Percentiles rank a stretch among this genome's conserved stretches.
phyloP scores from a whole-genome alignment of 2,113 vertebrate genomes.

The Bubo scandiacus region DNA sequence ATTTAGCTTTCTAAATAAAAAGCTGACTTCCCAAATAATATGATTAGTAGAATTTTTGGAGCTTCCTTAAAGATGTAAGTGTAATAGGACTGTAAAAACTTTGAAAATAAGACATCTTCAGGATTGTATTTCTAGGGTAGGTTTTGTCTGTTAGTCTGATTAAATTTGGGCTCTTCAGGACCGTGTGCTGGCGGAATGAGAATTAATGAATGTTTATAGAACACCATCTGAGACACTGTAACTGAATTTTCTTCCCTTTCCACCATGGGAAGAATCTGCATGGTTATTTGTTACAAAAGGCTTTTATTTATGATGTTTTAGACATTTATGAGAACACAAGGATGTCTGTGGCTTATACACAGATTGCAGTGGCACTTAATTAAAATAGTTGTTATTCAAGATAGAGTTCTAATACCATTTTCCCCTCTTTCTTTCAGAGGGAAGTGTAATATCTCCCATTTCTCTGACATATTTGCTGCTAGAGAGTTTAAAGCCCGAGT shows the following conservation, averaged over 20 bases:
- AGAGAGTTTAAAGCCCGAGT: conserved; percentile 97
- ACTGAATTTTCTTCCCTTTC: background rate
- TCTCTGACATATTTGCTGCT: conserved; percentile 99
- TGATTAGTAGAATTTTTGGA: background rate
- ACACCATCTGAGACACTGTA: background rate
- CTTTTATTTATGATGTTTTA: background rate
- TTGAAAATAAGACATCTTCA: background rate
- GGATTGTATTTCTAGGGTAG: background rate
- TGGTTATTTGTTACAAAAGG: background rate
- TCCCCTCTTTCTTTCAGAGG: conserved; percentile 83
- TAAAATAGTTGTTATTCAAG: background rate
- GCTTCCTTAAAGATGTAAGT: background rate
- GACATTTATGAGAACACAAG: background rate
- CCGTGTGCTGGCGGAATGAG: background rate
- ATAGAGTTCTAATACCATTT: background rate
- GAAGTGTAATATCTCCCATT: conserved; percentile 99
- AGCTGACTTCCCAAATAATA: background rate
- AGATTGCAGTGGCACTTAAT: conserved; percentile 8
- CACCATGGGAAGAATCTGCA: background rate
- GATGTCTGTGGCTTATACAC: background rate
- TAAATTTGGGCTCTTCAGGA: background rate
- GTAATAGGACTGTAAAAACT: background rate
- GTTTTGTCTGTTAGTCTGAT: background rate
- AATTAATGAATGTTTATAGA: background rate
- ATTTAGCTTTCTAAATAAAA: background rate